A percentile compares a stretch with the other conserved stretches of the same genome.
These are phyloP conservation scores for Dryococelus australis DNA, from an alignment of 2,888 invertebrate species.

Conservation along the genomic window DNA sequence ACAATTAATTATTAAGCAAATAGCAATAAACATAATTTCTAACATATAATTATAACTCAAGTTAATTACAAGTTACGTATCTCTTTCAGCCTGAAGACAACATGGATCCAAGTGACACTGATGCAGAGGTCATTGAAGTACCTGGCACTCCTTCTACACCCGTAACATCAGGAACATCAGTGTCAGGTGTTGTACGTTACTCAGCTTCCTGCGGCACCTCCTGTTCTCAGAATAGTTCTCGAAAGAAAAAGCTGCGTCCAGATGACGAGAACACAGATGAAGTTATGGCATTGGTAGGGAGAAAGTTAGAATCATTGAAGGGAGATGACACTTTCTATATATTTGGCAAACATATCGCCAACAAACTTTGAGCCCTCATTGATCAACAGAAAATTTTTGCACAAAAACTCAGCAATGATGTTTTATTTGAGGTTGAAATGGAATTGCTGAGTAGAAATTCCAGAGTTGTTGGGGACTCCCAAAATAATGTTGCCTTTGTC, in stretches of 20 bases:
- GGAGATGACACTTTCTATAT: background rate
- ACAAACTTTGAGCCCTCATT: too few relatives aligned
- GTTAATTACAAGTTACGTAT: background rate
- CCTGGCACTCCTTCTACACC: background rate
- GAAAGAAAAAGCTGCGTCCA: too few relatives aligned
- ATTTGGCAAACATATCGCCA: background rate
- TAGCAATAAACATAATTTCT: too few relatives aligned
- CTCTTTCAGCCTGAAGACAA: background rate
- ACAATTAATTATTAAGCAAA: background rate
- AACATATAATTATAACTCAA: too few relatives aligned
- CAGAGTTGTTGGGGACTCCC: background rate
- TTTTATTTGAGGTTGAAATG: background rate
- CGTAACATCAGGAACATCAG: background rate
- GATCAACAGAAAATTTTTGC: background rate
- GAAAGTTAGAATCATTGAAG: background rate
- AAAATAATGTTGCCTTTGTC: background rate
- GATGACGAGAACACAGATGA: background rate
- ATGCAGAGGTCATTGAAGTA: background rate
- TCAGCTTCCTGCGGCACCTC: background rate
- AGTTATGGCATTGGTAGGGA: constrained; percentile 1
- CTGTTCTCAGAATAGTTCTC: background rate
- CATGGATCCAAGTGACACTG: background rate
- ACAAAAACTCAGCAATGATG: background rate
- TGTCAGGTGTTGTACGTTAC: background rate
- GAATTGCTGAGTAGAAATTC: background rate